These are phyloP conservation scores for Agrilus mali DNA, from an alignment of 2,888 invertebrate species.

Conservation along the genomic window DNA sequence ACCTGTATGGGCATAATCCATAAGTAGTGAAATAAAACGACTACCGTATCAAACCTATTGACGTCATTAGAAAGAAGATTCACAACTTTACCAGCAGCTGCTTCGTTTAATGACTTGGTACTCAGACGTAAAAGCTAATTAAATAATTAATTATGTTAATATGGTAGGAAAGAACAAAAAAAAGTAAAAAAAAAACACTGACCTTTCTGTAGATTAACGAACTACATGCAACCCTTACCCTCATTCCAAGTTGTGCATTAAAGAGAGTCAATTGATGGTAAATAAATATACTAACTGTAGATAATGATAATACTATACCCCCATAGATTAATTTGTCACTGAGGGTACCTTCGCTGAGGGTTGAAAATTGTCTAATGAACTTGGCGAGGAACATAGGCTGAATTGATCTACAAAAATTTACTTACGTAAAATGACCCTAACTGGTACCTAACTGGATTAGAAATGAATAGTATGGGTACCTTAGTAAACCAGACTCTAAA, in stretches of 20 bases:
- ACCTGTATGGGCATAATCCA: slow-evolving; percentile 71
- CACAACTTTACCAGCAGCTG: slow-evolving; percentile 70
- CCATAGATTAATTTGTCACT: slow-evolving; percentile 21
- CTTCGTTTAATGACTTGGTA: slow-evolving; percentile 59
- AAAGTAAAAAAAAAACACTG: too few relatives aligned
- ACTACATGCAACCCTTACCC: slow-evolving; percentile 57
- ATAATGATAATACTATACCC: slow-evolving; percentile 37
- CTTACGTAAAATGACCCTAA: too few relatives aligned
- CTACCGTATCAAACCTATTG: slow-evolving; percentile 61
- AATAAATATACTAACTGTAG: slow-evolving; percentile 27
- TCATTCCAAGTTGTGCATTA: slow-evolving; percentile 53
- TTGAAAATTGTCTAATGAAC: too few relatives aligned
- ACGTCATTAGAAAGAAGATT: slow-evolving; percentile 79
- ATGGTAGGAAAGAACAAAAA: too few relatives aligned
- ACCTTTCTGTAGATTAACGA: slow-evolving; percentile 68
- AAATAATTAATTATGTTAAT: too few relatives aligned
- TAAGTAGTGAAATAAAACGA: slow-evolving; percentile 56
- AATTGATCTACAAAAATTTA: too few relatives aligned
- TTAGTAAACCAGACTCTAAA: too few relatives aligned
- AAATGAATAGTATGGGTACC: too few relatives aligned
- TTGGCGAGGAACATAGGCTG: too few relatives aligned
- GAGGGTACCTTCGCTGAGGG: not conserved
- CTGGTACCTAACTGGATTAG: too few relatives aligned
- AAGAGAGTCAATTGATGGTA: slow-evolving; percentile 23
- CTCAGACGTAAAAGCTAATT: slow-evolving; percentile 48